Base-by-base conservation (phyloP, 2,113 vertebrate genomes). In the Mohoua ochrocephala region DNA sequence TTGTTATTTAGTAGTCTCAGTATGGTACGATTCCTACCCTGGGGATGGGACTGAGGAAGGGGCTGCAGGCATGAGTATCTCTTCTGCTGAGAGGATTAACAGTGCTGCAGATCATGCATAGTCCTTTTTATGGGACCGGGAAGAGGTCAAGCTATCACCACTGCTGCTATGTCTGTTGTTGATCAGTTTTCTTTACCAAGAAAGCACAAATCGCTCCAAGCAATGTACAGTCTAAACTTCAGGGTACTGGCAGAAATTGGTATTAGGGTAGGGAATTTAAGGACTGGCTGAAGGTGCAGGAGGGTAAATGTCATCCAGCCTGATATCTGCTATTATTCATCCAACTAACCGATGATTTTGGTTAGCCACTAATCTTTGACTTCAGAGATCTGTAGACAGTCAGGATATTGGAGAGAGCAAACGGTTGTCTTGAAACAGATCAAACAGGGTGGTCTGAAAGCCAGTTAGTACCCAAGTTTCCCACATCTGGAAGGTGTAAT, bases 221-320 rank as follows among this genome's bases (percentile, higher is more conserved):
- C 27, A 54, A 7, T 15, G 22, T 28, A 44, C 2, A 2, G 22
- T 41, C 37, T 83, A 21, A 83, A 71, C 27, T 83, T 80, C 1
- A 3, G 10, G 21, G 11, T 37, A 20, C 18, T 76, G 31, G n/a
- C 71, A 52, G 50, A 53, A 2, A 0, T 15, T 47, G 3, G 2
- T 71, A 47, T 42, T 3, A 11, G 7, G 26, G 13, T 14, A 52
- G 26, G 17, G 30, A 73, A 35, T 83, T 88, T 33, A 24, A 30
- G 26, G 23, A 20, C 39, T 89, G 59, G 26, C 42, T 82, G 42
- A 65, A 64, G 52, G n/a, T 84, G 41, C 41, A 28, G 30, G 39
- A 89, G 17, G 8, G 15, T 67, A 70, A 71, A 59, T 81, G 31
- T 53, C 31, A 35, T 65, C 31, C 33, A 84, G 6, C 39, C 23